A percentile compares a stretch with the other conserved stretches of the same genome.
Evolutionary conservation across 2,888 invertebrate genomes (phyloP).

Genomic region (Rotaria sp.): DNA sequence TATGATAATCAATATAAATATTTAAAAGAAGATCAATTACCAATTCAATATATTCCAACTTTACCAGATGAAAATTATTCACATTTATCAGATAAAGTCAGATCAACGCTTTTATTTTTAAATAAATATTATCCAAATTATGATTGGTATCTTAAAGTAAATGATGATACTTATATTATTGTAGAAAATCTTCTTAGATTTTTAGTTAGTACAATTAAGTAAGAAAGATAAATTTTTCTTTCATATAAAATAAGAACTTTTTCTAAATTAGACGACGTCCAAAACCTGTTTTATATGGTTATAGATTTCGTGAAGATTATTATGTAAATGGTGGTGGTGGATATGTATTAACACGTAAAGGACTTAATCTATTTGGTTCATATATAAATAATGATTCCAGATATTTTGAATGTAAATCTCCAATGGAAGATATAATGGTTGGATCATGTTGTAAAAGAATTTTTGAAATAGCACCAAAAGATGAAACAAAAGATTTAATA

Average conservation of each 20-base stretch:
- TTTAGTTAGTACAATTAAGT: slow-evolving; percentile 22
- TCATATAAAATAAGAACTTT: too few relatives aligned
- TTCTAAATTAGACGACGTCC: too few relatives aligned
- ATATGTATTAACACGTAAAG: slow-evolving; percentile 31
- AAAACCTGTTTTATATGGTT: slow-evolving; percentile 35
- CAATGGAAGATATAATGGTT: too few relatives aligned
- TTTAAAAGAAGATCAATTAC: too few relatives aligned
- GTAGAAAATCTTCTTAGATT: slow-evolving; percentile 36
- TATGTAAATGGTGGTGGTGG: slow-evolving; percentile 37
- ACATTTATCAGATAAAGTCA: slow-evolving; percentile 33
- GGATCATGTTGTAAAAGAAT: too few relatives aligned
- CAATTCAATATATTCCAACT: neutral
- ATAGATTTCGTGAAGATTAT: slow-evolving; percentile 33
- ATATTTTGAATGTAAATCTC: neutral
- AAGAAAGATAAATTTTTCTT: too few relatives aligned
- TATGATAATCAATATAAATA: too few relatives aligned
- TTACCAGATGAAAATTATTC: slow-evolving; percentile 31
- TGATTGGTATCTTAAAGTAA: slow-evolving; percentile 40
- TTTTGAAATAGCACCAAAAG: too few relatives aligned
- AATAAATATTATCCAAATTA: slow-evolving; percentile 28
- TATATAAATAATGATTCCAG: slow-evolving; percentile 16
- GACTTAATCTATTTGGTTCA: slow-evolving; percentile 17
- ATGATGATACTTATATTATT: slow-evolving; percentile 40
- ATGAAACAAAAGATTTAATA: neutral
- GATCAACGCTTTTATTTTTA: slow-evolving; percentile 20